Evolutionary conservation across 64 coral and sea anemone species (phyloP), one percentile per base, ranked within the genome.

Genomic region (Stylophora pistillata): DNA sequence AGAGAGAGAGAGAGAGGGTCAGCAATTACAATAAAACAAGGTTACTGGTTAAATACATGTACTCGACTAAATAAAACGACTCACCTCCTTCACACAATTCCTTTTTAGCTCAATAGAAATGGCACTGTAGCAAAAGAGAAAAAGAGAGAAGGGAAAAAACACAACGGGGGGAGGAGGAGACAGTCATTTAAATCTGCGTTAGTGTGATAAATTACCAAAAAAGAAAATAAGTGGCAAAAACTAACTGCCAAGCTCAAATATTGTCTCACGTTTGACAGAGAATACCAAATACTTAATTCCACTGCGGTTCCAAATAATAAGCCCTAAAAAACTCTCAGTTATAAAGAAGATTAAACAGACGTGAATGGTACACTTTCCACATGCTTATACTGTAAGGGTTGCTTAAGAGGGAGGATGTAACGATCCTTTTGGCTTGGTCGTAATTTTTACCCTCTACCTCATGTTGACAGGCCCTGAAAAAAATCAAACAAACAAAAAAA

Each of bases 291-390:
- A 47, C 0, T 47, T 47, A 4, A 4, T 47, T 47, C 37, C 7
- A 47, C 37, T 7, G 37, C 37, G 37, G 37, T 47, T 47, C 37
- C 37, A 4, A 47, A 1, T 7, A 47, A 47, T 47, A 47, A 47
- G 37, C 37, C 7, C 37, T 0, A 4, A 47, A 47, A 47, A 47
- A 47, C 37, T 47, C 37, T 66, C 55, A 13, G 28, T 52, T 13
- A 14, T 78, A 31, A 79, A 15, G 3, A 15, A 12, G 55, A 33
- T 20, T 5, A 89, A 69, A 74, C 30, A 74, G 31, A 71, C 30
- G 59, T 15, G 54, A 29, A 82, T 78, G 78, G 93, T 98, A 99
- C 97, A 99, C 95, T 95, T 99, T 95, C 97, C 97, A 99, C 90
- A 99, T 79, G 71, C 86, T 88, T 58, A 95, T 90, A 18, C 90